Percentiles rank a stretch among this genome's conserved stretches.
These are phyloP conservation scores for Steinernema feltiae DNA, from an alignment of 1,140 invertebrate genomes.

Conservation along the genomic window DNA sequence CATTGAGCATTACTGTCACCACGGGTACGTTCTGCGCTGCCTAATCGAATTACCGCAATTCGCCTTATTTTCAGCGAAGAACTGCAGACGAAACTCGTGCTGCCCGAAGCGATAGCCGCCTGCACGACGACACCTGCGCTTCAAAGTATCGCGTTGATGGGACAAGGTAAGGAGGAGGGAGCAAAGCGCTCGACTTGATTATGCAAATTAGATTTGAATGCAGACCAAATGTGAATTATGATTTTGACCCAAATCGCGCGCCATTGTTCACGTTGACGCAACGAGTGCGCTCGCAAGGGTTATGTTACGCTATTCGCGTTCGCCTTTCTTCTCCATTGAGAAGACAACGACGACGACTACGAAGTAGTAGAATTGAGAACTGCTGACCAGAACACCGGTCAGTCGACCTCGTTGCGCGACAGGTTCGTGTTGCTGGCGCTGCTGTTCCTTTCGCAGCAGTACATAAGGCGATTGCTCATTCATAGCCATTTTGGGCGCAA, in stretches of 20 bases:
- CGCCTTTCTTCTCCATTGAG: neutral
- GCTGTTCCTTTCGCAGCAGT: neutral
- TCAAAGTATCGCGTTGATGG: constrained; percentile 77
- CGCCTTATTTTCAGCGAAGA: constrained; percentile 71
- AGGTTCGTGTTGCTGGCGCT: neutral
- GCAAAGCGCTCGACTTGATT: neutral
- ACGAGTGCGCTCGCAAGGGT: neutral
- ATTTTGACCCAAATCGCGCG: constrained; percentile 10
- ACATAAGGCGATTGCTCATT: too few relatives aligned
- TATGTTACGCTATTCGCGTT: neutral
- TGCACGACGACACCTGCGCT: constrained; percentile 81
- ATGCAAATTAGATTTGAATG: neutral
- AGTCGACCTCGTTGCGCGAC: neutral
- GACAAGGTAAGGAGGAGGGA: constrained; percentile 66
- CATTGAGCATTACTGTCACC: constrained; percentile 83
- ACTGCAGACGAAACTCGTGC: constrained; percentile 77
- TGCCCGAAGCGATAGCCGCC: constrained; percentile 68
- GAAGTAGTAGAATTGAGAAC: neutral
- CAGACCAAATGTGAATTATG: neutral
- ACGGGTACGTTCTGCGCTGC: constrained; percentile 65
- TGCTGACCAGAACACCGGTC: neutral
- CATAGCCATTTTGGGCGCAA: too few relatives aligned
- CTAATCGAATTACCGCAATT: constrained; percentile 4
- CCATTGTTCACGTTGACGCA: neutral
- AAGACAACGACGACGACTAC: neutral